Evolutionary conservation across 2,797 vertebrate species (phyloP), one percentile per base, ranked within the genome.

Genomic region (Centroberyx gerrardi): DNA sequence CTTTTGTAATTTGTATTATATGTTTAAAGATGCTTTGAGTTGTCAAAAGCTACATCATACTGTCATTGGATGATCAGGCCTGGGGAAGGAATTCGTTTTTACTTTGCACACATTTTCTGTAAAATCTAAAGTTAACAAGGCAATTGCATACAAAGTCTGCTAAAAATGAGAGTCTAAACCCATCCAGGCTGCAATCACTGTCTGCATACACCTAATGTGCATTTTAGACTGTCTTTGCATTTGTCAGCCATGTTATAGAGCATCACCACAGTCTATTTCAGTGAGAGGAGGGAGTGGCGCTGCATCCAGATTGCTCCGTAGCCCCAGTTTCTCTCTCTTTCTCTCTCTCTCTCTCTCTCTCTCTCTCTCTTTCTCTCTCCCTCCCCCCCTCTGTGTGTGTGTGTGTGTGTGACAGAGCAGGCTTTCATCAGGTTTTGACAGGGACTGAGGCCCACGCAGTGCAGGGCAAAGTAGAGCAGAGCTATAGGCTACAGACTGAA

Each of bases 401-500:
- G 68, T 64, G 38, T 60, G 8, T 72, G 72, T 77, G 69, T 81
- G 61, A 83, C 49, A 58, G 72, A 74, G 59, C 59, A 60, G 55
- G 60, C 36, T 78, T 73, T 80, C 72, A 62, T 78, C 55, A 53
- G 66, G 54, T 65, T 67, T 73, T 80, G 71, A 78, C 73, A 68
- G 72, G 48, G 40, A 63, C 69, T 42, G 75, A 76, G 65, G 58
- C 66, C 61, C 61, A 55, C 29, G 61, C 68, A 76, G 75, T 70
- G 61, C 78, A 76, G 64, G 46, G 64, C 49, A 70, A 74, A 81
- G 58, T 74, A 62, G 74, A 86, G 60, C 66, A 68, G 74, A 67
- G 46, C 73, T 51, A 46, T 28, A 55, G 52, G 51, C 60, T 36
- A 18, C 38, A 69, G 56, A 73, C 53, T 65, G 59, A 68, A 86